Percentiles rank a stretch among this genome's conserved stretches.
Conservation (phyloP, 2,888 invertebrate species). For the Plutella xylostella region DNA sequence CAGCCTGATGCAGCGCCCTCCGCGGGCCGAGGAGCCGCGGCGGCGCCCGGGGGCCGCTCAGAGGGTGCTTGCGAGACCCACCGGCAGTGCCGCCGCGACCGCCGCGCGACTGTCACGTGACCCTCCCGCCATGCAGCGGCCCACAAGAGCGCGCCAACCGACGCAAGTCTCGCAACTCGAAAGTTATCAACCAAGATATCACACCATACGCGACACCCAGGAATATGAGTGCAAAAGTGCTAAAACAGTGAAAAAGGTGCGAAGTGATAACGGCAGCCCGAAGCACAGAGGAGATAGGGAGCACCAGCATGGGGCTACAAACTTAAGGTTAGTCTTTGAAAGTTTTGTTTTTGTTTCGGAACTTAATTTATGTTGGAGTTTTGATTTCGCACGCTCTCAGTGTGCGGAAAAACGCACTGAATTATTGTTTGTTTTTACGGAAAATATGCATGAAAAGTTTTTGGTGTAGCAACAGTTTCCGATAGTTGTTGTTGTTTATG, state of each 20-base stretch:
- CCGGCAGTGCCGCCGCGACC: slow-evolving; percentile 42
- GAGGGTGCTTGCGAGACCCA: slow-evolving; percentile 3
- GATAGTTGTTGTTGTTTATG: no score
- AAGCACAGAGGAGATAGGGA: neutral
- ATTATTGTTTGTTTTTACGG: no score
- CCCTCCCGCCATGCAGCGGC: slow-evolving; percentile 44
- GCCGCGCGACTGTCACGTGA: slow-evolving; percentile 42
- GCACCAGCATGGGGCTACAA: neutral
- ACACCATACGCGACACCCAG: slow-evolving; percentile 60
- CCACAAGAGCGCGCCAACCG: slow-evolving; percentile 31
- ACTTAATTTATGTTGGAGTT: no score
- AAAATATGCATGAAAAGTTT: no score
- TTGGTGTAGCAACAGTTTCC: no score
- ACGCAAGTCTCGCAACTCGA: slow-evolving; percentile 59
- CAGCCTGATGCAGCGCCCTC: slow-evolving; percentile 61
- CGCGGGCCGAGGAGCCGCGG: slow-evolving; percentile 53
- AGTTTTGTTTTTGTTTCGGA: no score
- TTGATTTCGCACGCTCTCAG: no score
- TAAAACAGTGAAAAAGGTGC: slow-evolving; percentile 44
- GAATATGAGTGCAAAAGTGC: slow-evolving; percentile 31
- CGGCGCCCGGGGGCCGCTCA: slow-evolving; percentile 5
- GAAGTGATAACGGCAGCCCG: slow-evolving; percentile 19
- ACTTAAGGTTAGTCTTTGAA: slow-evolving; percentile 1
- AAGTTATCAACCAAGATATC: slow-evolving; percentile 63
- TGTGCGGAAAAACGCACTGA: no score